Evolutionary conservation across 2,797 vertebrate species (phyloP).

Genomic region (Poeciliopsis gracilis): DNA sequence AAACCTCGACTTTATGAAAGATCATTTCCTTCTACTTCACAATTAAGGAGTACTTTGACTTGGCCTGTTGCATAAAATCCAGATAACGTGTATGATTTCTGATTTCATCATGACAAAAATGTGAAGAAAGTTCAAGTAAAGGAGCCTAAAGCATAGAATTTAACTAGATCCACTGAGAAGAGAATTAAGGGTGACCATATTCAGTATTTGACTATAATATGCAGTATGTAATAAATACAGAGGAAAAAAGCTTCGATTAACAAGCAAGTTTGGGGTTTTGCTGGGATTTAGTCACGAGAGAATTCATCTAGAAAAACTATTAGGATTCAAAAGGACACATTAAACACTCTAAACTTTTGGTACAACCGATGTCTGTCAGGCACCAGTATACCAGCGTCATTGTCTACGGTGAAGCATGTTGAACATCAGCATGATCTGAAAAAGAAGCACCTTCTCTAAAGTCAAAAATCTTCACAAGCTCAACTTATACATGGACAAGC

Average conservation of each 20-base stretch:
- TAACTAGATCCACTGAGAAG: background rate
- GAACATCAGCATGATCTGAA: background rate
- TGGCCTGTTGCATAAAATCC: background rate
- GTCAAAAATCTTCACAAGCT: background rate
- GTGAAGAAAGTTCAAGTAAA: background rate
- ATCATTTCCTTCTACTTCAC: background rate
- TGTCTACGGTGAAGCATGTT: background rate
- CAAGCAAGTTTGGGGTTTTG: background rate
- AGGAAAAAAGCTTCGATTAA: background rate
- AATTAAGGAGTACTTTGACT: background rate
- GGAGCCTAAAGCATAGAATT: background rate
- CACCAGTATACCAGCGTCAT: background rate
- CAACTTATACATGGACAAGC: background rate
- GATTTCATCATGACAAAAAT: background rate
- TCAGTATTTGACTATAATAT: background rate
- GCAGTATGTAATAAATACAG: background rate
- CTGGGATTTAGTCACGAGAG: background rate
- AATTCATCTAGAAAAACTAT: background rate
- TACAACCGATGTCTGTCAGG: background rate
- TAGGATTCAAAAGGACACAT: background rate
- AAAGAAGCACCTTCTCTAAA: background rate
- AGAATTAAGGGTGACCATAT: background rate
- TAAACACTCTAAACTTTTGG: background rate
- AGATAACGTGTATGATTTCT: background rate
- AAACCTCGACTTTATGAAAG: background rate